Conservation (phyloP, 2,113 vertebrate genomes). For the Trinectes maculatus region DNA sequence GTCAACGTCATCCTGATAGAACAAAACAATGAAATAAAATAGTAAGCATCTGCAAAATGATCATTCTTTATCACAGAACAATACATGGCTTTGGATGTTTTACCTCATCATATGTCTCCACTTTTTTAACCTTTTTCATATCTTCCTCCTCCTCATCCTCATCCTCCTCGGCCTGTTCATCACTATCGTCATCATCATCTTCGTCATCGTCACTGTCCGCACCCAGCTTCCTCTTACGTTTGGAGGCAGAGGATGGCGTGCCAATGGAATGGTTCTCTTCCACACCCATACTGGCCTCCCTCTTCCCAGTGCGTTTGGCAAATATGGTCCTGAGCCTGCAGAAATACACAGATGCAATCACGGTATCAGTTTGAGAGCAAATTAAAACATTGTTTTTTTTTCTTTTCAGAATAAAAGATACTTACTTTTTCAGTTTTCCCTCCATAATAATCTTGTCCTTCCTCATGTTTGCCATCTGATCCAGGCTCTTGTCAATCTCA, state of each 20-base stretch:
- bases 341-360: slow-evolving; percentile 9
- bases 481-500: slow-evolving; percentile 98
- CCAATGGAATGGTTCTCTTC: slow-evolving; percentile 89
- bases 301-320: slow-evolving; percentile 93
- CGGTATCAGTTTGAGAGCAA: neutral
- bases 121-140: slow-evolving; percentile 92
- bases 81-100: neutral
- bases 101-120: slow-evolving; percentile 93
- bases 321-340: slow-evolving; percentile 92
- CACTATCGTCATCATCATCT: slow-evolving; percentile 91
- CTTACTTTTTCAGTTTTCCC: slow-evolving; percentile 98
- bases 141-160: slow-evolving; percentile 98
- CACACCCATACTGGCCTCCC: slow-evolving; percentile 82
- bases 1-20: slow-evolving; percentile 91
- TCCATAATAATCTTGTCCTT: slow-evolving; percentile 99
- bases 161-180: slow-evolving; percentile 90
- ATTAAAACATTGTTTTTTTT: neutral
- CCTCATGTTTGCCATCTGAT: slow-evolving; percentile 98
- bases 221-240: slow-evolving; percentile 88
- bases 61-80: neutral
- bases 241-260: slow-evolving; percentile 85
- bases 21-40: slow-evolving; percentile 2
- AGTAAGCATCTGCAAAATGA: neutral
- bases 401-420: neutral
- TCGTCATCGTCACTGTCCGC: slow-evolving; percentile 92